Evolutionary conservation across 2,888 invertebrate species (phyloP).

Genomic region (Stenolophus ochropezus): DNA sequence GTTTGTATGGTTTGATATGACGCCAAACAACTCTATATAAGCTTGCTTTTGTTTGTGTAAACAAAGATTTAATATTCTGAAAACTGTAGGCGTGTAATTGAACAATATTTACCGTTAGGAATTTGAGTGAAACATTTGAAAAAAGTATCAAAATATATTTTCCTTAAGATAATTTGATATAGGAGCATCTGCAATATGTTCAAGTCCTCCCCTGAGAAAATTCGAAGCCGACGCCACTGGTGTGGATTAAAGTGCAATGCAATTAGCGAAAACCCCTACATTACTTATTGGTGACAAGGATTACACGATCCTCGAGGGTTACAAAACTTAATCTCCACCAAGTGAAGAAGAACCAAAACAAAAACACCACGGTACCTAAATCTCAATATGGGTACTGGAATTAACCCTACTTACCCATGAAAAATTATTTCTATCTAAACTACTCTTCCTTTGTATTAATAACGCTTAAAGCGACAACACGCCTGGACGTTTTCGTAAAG

Average conservation of each 20-base stretch:
- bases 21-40: too few species aligned
- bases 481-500: too few species aligned
- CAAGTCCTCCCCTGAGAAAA: constrained; percentile 22
- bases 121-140: too few species aligned
- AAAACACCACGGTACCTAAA: constrained; percentile 17
- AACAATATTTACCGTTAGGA: too few species aligned
- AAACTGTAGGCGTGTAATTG: too few species aligned
- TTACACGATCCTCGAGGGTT: constrained; percentile 33
- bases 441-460: not conserved
- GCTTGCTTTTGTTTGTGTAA: too few species aligned
- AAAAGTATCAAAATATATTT: too few species aligned
- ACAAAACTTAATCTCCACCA: constrained; percentile 3
- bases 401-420: not conserved
- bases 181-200: not conserved
- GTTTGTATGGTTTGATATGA: too few species aligned
- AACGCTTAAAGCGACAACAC: too few species aligned
- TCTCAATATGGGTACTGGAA: constrained; percentile 1
- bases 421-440: not conserved
- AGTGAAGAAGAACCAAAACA: constrained; percentile 24
- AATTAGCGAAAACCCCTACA: constrained; percentile 42
- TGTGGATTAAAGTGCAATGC: constrained; percentile 40
- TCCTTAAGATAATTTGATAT: not conserved
- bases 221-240: constrained; percentile 2
- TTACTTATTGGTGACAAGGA: constrained; percentile 43
- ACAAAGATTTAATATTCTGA: too few species aligned